Percentiles rank a stretch among this genome's conserved stretches.
Conservation (phyloP, 2,113 vertebrate species). For the Synodontis membranacea region DNA sequence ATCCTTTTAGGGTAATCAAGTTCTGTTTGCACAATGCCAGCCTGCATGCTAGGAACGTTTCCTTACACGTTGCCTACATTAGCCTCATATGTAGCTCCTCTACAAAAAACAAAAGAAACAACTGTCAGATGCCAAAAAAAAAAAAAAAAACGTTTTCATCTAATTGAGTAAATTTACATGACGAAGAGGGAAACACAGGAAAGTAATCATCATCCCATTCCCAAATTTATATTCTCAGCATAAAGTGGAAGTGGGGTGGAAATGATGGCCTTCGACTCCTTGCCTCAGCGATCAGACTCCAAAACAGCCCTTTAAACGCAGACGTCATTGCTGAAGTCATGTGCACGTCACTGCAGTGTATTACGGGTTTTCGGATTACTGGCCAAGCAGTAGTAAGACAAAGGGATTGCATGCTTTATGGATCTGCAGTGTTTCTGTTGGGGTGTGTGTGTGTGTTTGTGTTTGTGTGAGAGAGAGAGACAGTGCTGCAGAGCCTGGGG, state of each 20-base stretch:
- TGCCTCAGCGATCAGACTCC: neutral
- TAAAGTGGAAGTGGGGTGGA: neutral
- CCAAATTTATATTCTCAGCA: neutral
- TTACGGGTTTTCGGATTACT: neutral
- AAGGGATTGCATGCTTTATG: neutral
- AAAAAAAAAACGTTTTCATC: too few relatives aligned
- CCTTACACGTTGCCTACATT: too few relatives aligned
- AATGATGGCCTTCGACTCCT: neutral
- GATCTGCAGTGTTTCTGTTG: neutral
- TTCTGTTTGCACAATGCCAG: too few relatives aligned
- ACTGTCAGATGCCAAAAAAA: too few relatives aligned
- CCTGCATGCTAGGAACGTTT: too few relatives aligned
- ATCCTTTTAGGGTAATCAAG: too few relatives aligned
- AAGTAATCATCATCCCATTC: neutral
- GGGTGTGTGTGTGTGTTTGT: constrained; percentile 10
- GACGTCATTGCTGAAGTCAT: constrained; percentile 12
- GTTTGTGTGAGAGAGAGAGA: neutral
- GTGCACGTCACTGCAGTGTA: neutral
- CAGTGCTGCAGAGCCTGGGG: constrained; percentile 18
- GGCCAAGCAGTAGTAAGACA: neutral
- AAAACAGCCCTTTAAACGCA: too few relatives aligned
- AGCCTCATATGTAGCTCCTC: too few relatives aligned
- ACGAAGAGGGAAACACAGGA: neutral
- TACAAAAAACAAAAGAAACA: too few relatives aligned
- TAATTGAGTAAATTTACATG: neutral